Conservation (phyloP, 2,888 invertebrate genomes). For the Hyposoter didymator region DNA sequence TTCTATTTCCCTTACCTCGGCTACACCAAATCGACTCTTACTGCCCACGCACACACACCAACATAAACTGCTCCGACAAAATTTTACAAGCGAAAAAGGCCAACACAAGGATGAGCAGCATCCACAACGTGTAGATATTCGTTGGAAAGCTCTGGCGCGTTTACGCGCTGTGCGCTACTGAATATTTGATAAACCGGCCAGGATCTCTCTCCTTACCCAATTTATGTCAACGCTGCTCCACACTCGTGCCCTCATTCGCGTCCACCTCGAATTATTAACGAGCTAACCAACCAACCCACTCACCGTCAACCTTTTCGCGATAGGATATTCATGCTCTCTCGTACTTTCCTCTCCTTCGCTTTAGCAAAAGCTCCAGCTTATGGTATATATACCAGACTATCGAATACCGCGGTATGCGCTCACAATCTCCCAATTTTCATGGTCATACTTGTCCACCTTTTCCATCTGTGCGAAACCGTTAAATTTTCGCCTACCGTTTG, state of each 20-base stretch:
- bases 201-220: slow-evolving; percentile 61
- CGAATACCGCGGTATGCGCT: slow-evolving; percentile 24
- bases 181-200: slow-evolving; percentile 63
- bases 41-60: not conserved
- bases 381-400: not conserved
- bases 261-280: slow-evolving; percentile 63
- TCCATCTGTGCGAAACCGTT: not conserved
- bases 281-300: slow-evolving; percentile 39
- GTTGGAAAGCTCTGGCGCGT: slow-evolving; percentile 42
- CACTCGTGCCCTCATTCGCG: slow-evolving; percentile 24
- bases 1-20: slow-evolving; percentile 5
- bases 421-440: slow-evolving; percentile 16
- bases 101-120: not conserved
- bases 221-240: slow-evolving; percentile 66
- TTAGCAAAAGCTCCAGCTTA: not conserved
- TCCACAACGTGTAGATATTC: not conserved
- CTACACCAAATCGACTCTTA: slow-evolving; percentile 13
- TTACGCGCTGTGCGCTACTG: slow-evolving; percentile 58
- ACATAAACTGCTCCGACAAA: not conserved
- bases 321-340: slow-evolving; percentile 61
- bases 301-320: slow-evolving; percentile 43
- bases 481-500: not conserved
- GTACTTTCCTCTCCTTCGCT: slow-evolving; percentile 18
- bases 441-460: not conserved
- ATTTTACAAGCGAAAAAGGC: not conserved